A percentile compares a stretch with the other conserved stretches of the same genome.
These are phyloP conservation scores for Xanthia icteritia DNA, from an alignment of 2,888 invertebrate species.

Conservation along the genomic window DNA sequence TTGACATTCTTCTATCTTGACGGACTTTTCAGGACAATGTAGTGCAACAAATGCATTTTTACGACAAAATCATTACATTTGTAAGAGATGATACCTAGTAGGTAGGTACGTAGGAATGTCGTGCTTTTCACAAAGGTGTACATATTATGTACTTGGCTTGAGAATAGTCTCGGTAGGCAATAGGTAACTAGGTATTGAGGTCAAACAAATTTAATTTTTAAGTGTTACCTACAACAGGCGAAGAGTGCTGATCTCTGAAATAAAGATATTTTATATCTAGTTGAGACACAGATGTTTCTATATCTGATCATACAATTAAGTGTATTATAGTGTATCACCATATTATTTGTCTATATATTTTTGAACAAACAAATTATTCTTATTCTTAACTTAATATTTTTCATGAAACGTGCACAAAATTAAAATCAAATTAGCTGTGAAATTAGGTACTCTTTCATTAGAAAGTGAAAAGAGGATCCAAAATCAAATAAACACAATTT, in stretches of 20 bases:
- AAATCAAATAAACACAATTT: constrained; percentile 2
- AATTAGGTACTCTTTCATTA: neutral
- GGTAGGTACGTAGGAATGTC: neutral
- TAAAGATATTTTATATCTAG: no score
- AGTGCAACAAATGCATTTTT: neutral
- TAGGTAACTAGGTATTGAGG: neutral
- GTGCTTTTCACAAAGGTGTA: neutral
- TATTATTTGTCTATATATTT: no score
- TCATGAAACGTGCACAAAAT: neutral
- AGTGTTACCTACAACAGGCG: no score
- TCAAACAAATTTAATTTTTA: no score
- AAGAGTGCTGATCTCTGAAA: no score
- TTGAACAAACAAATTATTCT: no score
- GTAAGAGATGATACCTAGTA: neutral
- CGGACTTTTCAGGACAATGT: constrained; percentile 62
- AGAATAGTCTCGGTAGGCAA: neutral
- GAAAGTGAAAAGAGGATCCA: neutral
- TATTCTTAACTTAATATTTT: neutral
- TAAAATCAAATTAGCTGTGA: neutral
- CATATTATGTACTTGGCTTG: neutral
- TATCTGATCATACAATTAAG: no score
- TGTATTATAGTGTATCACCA: no score
- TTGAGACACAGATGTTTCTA: no score
- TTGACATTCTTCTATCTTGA: constrained; percentile 74
- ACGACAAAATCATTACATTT: neutral